Evolutionary conservation across 2,888 invertebrate genomes (phyloP), one percentile per base, ranked within the genome.

Genomic region (Drosophila quinaria): DNA sequence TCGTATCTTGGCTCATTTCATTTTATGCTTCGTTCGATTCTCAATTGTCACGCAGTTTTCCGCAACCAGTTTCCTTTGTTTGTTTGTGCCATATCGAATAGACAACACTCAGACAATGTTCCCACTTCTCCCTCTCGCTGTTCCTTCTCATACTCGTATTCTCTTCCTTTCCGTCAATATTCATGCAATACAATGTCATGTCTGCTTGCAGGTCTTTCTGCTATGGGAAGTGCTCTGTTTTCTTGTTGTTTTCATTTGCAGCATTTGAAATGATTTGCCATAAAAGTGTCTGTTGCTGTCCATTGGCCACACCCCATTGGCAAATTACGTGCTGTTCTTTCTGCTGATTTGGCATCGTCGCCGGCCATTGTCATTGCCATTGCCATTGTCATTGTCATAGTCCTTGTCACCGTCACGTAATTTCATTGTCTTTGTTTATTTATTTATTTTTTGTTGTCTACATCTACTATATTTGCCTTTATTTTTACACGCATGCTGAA

Each of bases 191-290:
- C 51, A 88, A 60, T 89, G 74, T 76, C 70, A 74, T 79, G 68
- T 85, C 74, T 74, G 69, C 65, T 72, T 74, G 84, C 87, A 77
- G 66, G 46, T 69, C 61, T 60, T 51, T 66, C 54, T 62, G 49
- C 42, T 41, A 56, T 54, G 68, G 33, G 15, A 13, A 54, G 56
- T 59, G 55, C 62, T 39, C 39, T 44, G 22, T 22, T 55, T 6
- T 56, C n/a, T 50, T 31, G 22, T 33, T n/a, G 10, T 54, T 3
- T 2, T 82, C 83, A 90, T 85, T 90, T 85, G 89, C 87, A 90
- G 87, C 89, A 86, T 90, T 85, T 90, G 86, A 90, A 90, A 89
- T 87, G 90, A 90, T 87, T 87, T 90, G 86, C 90, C 83, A 87
- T 90, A 90, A 87, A 87, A 89, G 87, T 87, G 84, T 84, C 90